Base-by-base conservation (phyloP, 2,797 vertebrate species). In the Anisognathus igniventris region DNA sequence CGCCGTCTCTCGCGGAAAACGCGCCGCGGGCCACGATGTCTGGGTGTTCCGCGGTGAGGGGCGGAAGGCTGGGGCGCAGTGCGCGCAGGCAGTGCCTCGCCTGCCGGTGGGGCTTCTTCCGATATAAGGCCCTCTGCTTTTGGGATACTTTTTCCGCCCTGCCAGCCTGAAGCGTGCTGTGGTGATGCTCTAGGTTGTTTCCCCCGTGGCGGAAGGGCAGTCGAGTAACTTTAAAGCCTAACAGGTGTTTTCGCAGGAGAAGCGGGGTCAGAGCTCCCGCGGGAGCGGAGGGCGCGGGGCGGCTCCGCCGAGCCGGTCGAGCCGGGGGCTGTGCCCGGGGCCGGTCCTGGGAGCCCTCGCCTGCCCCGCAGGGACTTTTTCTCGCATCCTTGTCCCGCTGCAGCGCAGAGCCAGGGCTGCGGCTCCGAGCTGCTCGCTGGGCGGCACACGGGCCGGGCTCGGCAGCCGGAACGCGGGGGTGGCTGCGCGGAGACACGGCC, bases 231-330 rank as follows among this genome's bases (percentile, higher is more conserved):
- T 71, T 90, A 61, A 84, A 89, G 92, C 57, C 42, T 96, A 97
- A 97, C 98, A 98, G 97, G 98, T 98, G 98, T 97, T 95, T 95
- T 92, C 45, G 45, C 68, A 40, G 48, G 22, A 91, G 82, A 61
- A 64, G 21, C 21, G 35, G 65, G 71, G 71, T 79, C 92, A 78
- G 75, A 5, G 57, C 58, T 76, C 51, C 70, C 48, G 71, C 65
- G 60, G 80, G 72, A 64, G 75, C 14, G 53, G 74, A 86, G 61
- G 39, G 54, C 8, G 24, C 75, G 40, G 56, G 73, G 50, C 22
- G 44, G 62, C 73, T 45, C 33, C 48, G 58, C 51, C 23, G 77
- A 80, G 33, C 61, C 25, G 28, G 78, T 54, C 16, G n/a, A 54
- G 50, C 65, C 16, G 17, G 80, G 40, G 33, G 15, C 50, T 42